Percentiles rank a stretch among this genome's conserved stretches.
Conservation (phyloP, 2,797 vertebrate species). For the Brachyalestes nurse region DNA sequence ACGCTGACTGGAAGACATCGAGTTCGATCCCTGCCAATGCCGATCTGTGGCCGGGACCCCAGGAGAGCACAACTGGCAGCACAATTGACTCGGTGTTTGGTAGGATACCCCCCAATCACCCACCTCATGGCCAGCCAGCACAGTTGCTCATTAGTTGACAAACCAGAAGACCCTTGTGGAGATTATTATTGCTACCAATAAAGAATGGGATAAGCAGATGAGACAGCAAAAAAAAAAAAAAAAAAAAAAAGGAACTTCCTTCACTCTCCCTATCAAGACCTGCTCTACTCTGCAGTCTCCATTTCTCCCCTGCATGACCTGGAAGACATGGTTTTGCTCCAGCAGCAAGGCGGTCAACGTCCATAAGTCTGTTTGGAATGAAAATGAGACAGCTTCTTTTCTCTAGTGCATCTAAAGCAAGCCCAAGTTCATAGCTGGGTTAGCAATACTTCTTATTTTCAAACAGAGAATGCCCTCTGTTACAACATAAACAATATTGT, state of each 20-base stretch:
- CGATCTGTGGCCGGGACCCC: too few relatives aligned
- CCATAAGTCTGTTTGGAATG: constrained; percentile 9
- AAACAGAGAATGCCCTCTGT: neutral
- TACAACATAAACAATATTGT: neutral
- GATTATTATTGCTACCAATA: too few relatives aligned
- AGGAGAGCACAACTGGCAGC: too few relatives aligned
- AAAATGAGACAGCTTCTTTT: constrained; percentile 34
- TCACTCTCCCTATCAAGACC: neutral
- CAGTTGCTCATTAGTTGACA: too few relatives aligned
- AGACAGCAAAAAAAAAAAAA: constrained; percentile 25
- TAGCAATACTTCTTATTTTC: neutral
- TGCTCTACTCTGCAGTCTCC: constrained; percentile 28
- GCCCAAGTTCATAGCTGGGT: neutral
- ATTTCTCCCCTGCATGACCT: constrained; percentile 5
- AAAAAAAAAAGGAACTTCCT: constrained; percentile 25
- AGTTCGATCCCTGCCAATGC: too few relatives aligned
- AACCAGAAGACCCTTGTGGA: too few relatives aligned
- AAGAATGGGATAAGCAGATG: too few relatives aligned
- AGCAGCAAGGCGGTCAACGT: constrained; percentile 29
- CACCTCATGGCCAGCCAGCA: too few relatives aligned
- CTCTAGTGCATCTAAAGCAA: constrained; percentile 24
- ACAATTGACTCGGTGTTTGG: too few relatives aligned
- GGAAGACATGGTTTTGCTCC: constrained; percentile 34
- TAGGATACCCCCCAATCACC: too few relatives aligned
- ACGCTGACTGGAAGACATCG: too few relatives aligned